These are phyloP conservation scores for Oligia strigilis DNA, from an alignment of 2,888 invertebrate species.

Conservation along the genomic window DNA sequence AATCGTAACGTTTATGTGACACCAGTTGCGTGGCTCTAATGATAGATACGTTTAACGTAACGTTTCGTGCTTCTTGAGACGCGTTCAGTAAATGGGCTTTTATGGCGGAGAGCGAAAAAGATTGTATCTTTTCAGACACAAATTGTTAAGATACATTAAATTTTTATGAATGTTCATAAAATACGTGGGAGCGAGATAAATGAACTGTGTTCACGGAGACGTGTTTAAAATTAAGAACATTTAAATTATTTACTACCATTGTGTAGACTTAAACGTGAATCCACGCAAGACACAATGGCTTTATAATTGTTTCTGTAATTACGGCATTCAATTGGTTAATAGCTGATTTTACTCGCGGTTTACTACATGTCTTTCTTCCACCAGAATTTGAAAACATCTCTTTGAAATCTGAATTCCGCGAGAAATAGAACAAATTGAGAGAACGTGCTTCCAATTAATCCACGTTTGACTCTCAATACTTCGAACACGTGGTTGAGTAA, in stretches of 20 bases:
- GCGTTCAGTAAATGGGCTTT: conserved; percentile 35
- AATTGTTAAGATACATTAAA: conserved; percentile 42
- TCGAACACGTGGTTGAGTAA: conserved; percentile 41
- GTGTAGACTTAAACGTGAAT: background rate
- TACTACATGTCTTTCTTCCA: background rate
- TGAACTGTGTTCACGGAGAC: conserved; percentile 27
- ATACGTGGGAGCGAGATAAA: conserved; percentile 36
- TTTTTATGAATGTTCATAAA: conserved; percentile 41
- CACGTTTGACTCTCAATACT: conserved; percentile 10
- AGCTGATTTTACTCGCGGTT: background rate
- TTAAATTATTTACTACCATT: background rate
- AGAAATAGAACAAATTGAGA: conserved; percentile 21
- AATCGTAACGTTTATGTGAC: conserved; percentile 63
- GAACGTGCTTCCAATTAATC: conserved; percentile 35
- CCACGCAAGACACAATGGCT: background rate
- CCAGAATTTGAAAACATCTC: background rate
- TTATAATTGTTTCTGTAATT: conserved; percentile 1
- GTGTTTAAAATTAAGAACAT: conserved; percentile 28
- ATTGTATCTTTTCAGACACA: conserved; percentile 36
- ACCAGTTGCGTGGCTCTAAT: conserved; percentile 63
- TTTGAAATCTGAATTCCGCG: background rate
- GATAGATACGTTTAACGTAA: conserved; percentile 49
- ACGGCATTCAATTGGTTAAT: background rate
- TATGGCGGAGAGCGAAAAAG: conserved; percentile 28
- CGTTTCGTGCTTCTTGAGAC: conserved; percentile 33